Evolutionary conservation across 2,797 vertebrate genomes (phyloP), one percentile per base, ranked within the genome.

Genomic region (Sebastolobus alascanus): DNA sequence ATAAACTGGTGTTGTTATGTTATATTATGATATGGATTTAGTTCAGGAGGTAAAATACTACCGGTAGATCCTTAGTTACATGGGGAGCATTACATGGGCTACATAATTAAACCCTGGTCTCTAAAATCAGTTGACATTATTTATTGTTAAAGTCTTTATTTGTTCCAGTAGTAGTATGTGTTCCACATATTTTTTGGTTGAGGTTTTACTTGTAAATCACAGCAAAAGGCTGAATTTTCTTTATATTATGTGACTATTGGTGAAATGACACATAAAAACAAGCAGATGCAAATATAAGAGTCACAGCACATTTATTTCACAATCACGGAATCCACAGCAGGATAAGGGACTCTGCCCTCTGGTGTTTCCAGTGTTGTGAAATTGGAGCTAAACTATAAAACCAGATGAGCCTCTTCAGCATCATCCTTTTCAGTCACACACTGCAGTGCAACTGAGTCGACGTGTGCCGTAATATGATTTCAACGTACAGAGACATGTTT

Each of bases 401-500:
- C 25, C 18, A 55, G 20, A 20, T 4, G 4, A n/a, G 25, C 14
- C 43, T 35, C 16, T 35, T 31, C n/a, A 22, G 2, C 8, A 20
- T 6, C 18, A 18, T 35, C 25, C 16, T 20, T 33, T 14, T 55
- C 58, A n/a, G 16, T 33, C 8, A 20, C 16, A 59, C 22, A 22
- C 16, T 25, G 27, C 64, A 50, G 43, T 35, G 13, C 16, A 46
- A 20, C 22, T 27, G 38, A 38, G 16, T 20, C 27, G 1, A 59
- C 5, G 52, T 29, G 6, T 31, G 9, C 33, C 14, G 22, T 8
- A 3, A 14, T 22, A 54, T 71, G 25, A 55, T 65, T 46, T 72
- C 37, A 67, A 6, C 35, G 20, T 3, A 25, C 31, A 67, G 43
- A 79, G 35, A 63, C 14, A 80, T 91, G 90, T 73, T 80, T 59